Percentiles rank a stretch among this genome's conserved stretches.
Evolutionary conservation across 2,113 vertebrate genomes (phyloP).

Genomic region (Clarias batrachus): DNA sequence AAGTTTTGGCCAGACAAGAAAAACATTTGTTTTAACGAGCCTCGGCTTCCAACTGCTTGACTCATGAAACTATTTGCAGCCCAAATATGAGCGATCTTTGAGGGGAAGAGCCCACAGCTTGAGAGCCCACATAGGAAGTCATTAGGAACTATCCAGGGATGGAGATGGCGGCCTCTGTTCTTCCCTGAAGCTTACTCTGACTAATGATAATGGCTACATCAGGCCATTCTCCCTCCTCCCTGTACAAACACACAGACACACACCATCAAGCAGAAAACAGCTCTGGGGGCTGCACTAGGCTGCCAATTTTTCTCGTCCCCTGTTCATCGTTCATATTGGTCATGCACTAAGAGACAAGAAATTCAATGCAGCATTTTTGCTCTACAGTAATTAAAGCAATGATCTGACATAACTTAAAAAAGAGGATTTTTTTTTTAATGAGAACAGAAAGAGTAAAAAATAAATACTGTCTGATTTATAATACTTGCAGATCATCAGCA

Average conservation of each 20-base stretch:
- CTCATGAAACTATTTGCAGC: slow-evolving; percentile 36
- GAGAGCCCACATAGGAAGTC: slow-evolving; percentile 40
- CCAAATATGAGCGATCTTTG: slow-evolving; percentile 17
- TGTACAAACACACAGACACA: slow-evolving; percentile 12
- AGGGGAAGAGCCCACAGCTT: slow-evolving; percentile 15
- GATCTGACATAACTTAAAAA: slow-evolving; percentile 8
- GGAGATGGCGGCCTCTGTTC: slow-evolving; percentile 22
- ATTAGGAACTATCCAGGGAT: slow-evolving; percentile 47
- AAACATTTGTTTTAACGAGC: slow-evolving; percentile 22
- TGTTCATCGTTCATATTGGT: slow-evolving; percentile 3
- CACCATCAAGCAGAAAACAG: slow-evolving; percentile 14
- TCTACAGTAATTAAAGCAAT: slow-evolving; percentile 16
- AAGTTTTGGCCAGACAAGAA: slow-evolving; percentile 8
- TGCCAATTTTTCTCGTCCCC: neutral
- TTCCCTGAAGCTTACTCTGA: slow-evolving; percentile 32
- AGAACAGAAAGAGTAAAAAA: neutral
- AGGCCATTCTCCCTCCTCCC: slow-evolving; percentile 7
- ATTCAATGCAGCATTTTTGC: neutral
- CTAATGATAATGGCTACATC: slow-evolving; percentile 40
- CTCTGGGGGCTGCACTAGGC: neutral
- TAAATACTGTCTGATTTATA: slow-evolving; percentile 9
- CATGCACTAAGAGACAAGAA: neutral
- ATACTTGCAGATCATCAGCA: neutral
- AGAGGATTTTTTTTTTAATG: neutral
- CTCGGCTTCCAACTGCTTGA: slow-evolving; percentile 26